phyloP scores from a whole-genome alignment of 2,797 vertebrate genomes.

The Myiothlypis chrysogaster region DNA sequence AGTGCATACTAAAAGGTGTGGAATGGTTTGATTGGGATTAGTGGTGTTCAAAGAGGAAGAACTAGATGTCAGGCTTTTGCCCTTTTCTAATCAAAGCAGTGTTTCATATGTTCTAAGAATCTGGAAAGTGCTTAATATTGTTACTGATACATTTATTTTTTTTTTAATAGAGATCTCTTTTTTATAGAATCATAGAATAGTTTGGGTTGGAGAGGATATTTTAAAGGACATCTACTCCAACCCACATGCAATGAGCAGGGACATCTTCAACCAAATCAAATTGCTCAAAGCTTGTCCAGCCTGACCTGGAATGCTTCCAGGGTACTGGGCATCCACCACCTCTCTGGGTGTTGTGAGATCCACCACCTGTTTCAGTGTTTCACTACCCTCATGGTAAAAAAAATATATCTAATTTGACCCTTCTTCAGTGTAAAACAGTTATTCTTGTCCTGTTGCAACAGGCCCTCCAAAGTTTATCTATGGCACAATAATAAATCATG shows the following conservation, averaged over 20 bases:
- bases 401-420: neutral
- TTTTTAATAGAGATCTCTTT: neutral
- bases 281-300: neutral
- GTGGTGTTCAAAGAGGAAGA: neutral
- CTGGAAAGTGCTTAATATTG: neutral
- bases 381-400: neutral
- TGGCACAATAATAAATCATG: neutral
- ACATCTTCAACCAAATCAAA: neutral
- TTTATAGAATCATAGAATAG: neutral
- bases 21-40: neutral
- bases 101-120: neutral
- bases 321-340: neutral
- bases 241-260: neutral
- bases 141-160: neutral
- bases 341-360: neutral
- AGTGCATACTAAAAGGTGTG: neutral
- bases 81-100: neutral
- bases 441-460: neutral
- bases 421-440: neutral
- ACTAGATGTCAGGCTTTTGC: neutral
- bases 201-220: neutral
- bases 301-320: neutral
- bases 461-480: neutral
- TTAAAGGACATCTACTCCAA: neutral
- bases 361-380: neutral